These are phyloP conservation scores for Hyposoter didymator DNA, from an alignment of 2,888 invertebrate genomes.

Conservation along the genomic window DNA sequence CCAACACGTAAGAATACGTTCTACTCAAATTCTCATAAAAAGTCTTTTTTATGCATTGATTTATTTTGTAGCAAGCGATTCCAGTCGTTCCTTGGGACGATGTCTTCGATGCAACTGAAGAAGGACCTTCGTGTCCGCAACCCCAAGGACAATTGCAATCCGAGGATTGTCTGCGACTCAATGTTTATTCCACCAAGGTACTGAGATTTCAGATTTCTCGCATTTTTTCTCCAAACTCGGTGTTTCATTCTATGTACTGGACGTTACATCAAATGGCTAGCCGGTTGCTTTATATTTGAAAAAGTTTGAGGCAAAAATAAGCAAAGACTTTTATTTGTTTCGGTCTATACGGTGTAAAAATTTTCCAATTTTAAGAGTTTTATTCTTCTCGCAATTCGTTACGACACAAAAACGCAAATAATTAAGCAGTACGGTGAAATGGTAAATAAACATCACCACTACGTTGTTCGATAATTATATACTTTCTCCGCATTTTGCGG, in stretches of 20 bases:
- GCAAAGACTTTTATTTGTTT: not conserved
- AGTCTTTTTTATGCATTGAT: not conserved
- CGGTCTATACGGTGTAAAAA: not conserved
- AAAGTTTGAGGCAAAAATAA: not conserved
- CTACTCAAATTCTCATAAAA: not conserved
- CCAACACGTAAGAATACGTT: not conserved
- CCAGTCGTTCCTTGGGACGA: conserved; percentile 85
- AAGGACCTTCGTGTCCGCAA: conserved; percentile 87
- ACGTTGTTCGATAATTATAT: too few species aligned
- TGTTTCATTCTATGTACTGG: too few species aligned
- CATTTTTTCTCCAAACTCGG: too few species aligned
- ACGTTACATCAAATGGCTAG: too few species aligned
- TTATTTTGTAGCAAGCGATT: conserved; percentile 84
- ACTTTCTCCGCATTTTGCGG: too few species aligned
- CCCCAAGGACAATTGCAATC: conserved; percentile 81
- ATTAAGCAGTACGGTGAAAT: too few species aligned
- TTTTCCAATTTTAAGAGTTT: not conserved
- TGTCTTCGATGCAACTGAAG: conserved; percentile 85
- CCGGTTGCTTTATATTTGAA: not conserved
- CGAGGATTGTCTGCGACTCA: conserved; percentile 88
- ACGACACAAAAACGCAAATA: too few species aligned
- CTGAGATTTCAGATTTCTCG: not conserved
- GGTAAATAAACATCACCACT: too few species aligned
- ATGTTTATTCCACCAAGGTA: conserved; percentile 86
- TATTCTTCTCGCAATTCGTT: too few species aligned